phyloP scores from a whole-genome alignment of 2,888 invertebrate genomes.

The Chrysodeixis includens region DNA sequence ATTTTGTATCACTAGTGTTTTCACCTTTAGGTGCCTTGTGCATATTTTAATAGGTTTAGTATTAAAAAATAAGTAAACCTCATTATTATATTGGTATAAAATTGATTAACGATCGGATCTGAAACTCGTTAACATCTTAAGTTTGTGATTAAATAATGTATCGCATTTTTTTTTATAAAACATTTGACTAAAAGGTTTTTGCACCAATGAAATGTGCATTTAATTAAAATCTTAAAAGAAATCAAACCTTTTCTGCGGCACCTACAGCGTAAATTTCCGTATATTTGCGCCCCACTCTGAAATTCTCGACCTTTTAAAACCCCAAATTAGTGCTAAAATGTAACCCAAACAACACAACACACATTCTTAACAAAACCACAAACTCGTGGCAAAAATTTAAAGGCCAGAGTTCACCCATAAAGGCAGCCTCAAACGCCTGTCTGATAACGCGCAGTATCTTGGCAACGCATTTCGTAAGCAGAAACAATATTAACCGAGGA shows the following conservation, averaged over 20 bases:
- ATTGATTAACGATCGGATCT: too few species aligned
- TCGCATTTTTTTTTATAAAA: too few species aligned
- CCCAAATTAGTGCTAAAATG: slow-evolving; percentile 5
- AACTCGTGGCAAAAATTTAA: slow-evolving; percentile 19
- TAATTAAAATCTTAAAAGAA: neutral
- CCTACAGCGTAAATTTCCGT: neutral
- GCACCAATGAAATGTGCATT: too few species aligned
- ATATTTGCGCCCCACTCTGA: neutral
- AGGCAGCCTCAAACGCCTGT: slow-evolving; percentile 53
- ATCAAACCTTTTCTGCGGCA: neutral
- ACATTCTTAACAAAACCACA: slow-evolving; percentile 11
- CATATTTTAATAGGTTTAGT: too few species aligned
- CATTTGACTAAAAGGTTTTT: too few species aligned
- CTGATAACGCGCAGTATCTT: slow-evolving; percentile 63
- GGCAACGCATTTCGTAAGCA: slow-evolving; percentile 59
- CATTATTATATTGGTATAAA: too few species aligned
- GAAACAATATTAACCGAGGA: slow-evolving; percentile 65
- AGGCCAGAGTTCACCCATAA: slow-evolving; percentile 39
- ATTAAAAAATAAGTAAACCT: too few species aligned
- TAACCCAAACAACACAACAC: neutral
- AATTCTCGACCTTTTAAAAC: neutral
- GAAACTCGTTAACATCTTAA: too few species aligned
- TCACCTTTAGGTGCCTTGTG: neutral
- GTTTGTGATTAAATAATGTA: too few species aligned
- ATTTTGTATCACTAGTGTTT: neutral